Base-by-base conservation (phyloP, 2,797 vertebrate genomes). In the Sarcophilus harrisii region DNA sequence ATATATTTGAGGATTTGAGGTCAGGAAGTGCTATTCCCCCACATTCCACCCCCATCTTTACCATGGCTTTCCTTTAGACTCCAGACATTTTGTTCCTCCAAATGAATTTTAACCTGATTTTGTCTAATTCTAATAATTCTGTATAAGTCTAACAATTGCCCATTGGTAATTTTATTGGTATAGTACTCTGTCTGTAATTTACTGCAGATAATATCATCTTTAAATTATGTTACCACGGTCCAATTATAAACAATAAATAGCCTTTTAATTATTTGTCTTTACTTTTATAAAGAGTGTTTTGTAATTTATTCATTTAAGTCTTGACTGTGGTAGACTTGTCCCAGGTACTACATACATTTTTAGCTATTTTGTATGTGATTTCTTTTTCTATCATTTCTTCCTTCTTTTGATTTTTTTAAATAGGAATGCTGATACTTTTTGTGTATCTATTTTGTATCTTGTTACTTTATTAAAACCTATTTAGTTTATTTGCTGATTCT, bases 81-180 rank as follows among this genome's bases (percentile, higher is more conserved):
- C 21, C 38, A 81, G 9, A 11, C 38, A 87, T 49, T 87, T 27
- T 45, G 38, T 49, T 87, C 21, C 24, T 87, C 38, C 3, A 28
- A 87, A 73, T 73, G n/a, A 73, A 87, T 87, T 87, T 87, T 87
- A 87, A 45, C 73, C 38, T 87, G 73, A 45, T 87, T 87, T 81
- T 87, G 24, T 27, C 38, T 87, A 28, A 87, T 87, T 87, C 38
- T 87, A 87, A 45, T 0, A 81, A 52, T 52, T 52, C 52, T 52
- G 6, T 52, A 52, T 52, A 6, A 52, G 5, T 52, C 6, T 52
- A 52, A 52, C 52, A 52, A 52, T 81, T n/a, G 21, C 8, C 6
- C n/a, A 8, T 45, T 81, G 66, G n/a, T 45, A 45, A 45, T 81
- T 38, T 73, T n/a, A 38, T 73, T 73, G n/a, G 16, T 21, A 73